A percentile compares a stretch with the other conserved stretches of the same genome.
Evolutionary conservation across 2,888 invertebrate genomes (phyloP).

Genomic region (Imbricaverruca yamaguchii): DNA sequence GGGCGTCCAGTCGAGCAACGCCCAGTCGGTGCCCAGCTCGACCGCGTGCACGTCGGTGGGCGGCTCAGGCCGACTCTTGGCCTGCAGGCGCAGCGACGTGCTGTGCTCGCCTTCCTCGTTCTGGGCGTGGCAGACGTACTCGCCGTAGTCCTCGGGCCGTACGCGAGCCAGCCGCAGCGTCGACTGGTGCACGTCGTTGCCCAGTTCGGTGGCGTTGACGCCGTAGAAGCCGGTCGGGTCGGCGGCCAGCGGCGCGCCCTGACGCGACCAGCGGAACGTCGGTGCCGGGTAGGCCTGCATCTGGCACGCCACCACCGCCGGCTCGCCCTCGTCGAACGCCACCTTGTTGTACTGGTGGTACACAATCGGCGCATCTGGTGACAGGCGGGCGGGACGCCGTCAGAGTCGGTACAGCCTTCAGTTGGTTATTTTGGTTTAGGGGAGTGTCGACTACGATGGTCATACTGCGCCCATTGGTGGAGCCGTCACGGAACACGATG

Average conservation of each 20-base stretch:
- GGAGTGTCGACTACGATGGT: too few relatives aligned
- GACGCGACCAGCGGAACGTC: slow-evolving; percentile 69
- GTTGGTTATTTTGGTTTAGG: too few relatives aligned
- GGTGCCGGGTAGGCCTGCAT: slow-evolving; percentile 89
- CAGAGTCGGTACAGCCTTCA: too few relatives aligned
- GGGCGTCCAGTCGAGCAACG: slow-evolving; percentile 74
- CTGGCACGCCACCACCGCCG: slow-evolving; percentile 76
- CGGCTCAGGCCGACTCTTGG: slow-evolving; percentile 78
- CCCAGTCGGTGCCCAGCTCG: slow-evolving; percentile 69
- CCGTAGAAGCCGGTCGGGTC: slow-evolving; percentile 65
- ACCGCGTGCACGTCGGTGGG: slow-evolving; percentile 63
- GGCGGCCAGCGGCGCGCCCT: slow-evolving; percentile 32
- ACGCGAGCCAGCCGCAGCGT: slow-evolving; percentile 64
- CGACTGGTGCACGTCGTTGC: slow-evolving; percentile 78
- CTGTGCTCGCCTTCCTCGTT: slow-evolving; percentile 64
- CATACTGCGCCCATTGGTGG: too few relatives aligned
- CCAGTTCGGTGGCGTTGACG: slow-evolving; percentile 68
- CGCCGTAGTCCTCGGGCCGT: slow-evolving; percentile 62
- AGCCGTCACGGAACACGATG: too few relatives aligned
- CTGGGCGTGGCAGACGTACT: slow-evolving; percentile 78
- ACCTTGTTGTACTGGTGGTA: slow-evolving; percentile 60
- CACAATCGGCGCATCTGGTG: slow-evolving; percentile 71
- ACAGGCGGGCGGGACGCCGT: too few relatives aligned
- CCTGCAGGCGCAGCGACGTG: slow-evolving; percentile 60
- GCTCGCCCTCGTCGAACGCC: slow-evolving; percentile 74